Percentiles rank a stretch among this genome's conserved stretches.
Evolutionary conservation across 2,797 vertebrate species (phyloP).

Genomic region (Anolis apletophallus): DNA sequence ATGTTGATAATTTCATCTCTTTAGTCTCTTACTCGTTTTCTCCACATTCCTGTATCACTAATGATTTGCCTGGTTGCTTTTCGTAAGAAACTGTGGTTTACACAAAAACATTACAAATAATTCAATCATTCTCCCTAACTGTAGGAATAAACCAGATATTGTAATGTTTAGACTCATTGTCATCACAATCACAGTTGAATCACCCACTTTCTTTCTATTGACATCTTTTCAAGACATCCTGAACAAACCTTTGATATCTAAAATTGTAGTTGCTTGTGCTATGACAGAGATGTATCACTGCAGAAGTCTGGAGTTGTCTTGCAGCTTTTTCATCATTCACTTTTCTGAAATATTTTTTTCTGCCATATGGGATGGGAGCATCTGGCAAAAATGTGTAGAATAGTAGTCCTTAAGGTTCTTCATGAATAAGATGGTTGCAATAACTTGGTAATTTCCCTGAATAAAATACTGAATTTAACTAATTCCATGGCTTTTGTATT

Average conservation of each 20-base stretch:
- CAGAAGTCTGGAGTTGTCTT: neutral
- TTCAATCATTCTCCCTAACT: neutral
- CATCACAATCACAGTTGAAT: rapidly evolving
- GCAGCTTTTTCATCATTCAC: neutral
- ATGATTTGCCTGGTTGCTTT: slow-evolving; percentile 10
- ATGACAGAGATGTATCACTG: neutral
- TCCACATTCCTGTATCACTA: neutral
- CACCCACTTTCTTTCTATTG: neutral
- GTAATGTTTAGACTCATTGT: neutral
- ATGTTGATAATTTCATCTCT: neutral
- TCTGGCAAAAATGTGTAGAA: neutral
- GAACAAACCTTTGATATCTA: neutral
- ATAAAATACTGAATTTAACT: neutral
- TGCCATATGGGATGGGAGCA: neutral
- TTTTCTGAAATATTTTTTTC: neutral
- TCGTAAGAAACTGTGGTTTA: neutral
- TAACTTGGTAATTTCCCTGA: neutral
- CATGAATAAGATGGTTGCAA: neutral
- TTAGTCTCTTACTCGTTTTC: neutral
- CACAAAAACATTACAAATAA: neutral
- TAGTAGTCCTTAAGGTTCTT: neutral
- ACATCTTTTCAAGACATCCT: rapidly evolving
- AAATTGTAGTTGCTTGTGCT: neutral
- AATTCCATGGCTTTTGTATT: neutral
- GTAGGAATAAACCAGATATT: neutral